Conservation (phyloP, 2,113 vertebrate genomes). For the Rhinoderma darwinii region DNA sequence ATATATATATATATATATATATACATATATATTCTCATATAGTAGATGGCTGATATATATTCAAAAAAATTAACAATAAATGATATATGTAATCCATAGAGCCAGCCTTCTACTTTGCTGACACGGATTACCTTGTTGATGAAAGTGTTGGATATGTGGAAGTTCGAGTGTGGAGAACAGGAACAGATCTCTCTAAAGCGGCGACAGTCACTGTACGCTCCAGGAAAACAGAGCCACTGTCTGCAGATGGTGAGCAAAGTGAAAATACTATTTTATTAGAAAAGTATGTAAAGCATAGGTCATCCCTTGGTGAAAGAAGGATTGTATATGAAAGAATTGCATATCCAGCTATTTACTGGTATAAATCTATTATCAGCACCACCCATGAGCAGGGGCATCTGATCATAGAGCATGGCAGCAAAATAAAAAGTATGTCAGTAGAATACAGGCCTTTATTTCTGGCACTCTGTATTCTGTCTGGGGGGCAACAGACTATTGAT, state of each 20-base stretch:
- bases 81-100: constrained; percentile 66
- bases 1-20: no score
- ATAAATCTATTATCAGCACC: no score
- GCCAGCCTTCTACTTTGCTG: constrained; percentile 79
- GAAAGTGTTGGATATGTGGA: constrained; percentile 81
- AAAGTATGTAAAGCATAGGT: neutral
- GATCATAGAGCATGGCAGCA: neutral
- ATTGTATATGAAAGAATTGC: no score
- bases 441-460: no score
- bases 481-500: neutral
- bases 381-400: no score
- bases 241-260: constrained; percentile 78
- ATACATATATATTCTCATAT: no score
- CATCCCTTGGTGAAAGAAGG: neutral
- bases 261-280: neutral
- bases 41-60: no score
- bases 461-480: neutral
- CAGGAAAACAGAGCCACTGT: constrained; percentile 77
- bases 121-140: constrained; percentile 74
- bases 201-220: constrained; percentile 79
- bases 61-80: no score
- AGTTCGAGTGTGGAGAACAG: constrained; percentile 82
- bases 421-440: neutral
- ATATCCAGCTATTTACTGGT: no score
- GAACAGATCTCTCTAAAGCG: constrained; percentile 81